Percentiles rank a stretch among this genome's conserved stretches.
phyloP scores from a whole-genome alignment of 2,888 invertebrate species.

The Drosophila anceps region DNA sequence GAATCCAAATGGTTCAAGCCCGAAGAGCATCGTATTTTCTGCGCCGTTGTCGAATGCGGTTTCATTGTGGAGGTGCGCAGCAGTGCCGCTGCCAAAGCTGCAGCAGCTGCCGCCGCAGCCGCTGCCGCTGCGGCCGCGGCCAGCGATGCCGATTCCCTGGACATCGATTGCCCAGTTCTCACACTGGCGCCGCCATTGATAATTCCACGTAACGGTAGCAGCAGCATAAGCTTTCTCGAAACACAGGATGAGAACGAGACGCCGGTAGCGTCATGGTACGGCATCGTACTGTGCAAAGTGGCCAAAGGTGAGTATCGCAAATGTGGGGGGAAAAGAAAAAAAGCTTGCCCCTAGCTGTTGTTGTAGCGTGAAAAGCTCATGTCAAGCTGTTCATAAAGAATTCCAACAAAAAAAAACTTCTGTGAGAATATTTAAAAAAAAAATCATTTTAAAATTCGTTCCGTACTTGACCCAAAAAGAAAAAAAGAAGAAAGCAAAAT shows the following conservation, averaged over 20 bases:
- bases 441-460: too few relatives aligned
- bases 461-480: slow-evolving; percentile 43
- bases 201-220: slow-evolving; percentile 69
- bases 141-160: slow-evolving; percentile 63
- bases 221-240: slow-evolving; percentile 71
- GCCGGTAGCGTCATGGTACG: slow-evolving; percentile 86
- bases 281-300: slow-evolving; percentile 90
- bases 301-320: slow-evolving; percentile 87
- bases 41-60: slow-evolving; percentile 90
- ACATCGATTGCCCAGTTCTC: slow-evolving; percentile 65
- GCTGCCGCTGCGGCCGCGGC: slow-evolving; percentile 57
- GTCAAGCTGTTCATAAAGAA: background rate
- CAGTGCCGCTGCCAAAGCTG: slow-evolving; percentile 81
- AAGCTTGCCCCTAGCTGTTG: slow-evolving; percentile 14
- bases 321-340: slow-evolving; percentile 1
- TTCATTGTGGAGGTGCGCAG: slow-evolving; percentile 89
- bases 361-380: slow-evolving; percentile 1
- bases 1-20: slow-evolving; percentile 92
- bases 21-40: slow-evolving; percentile 89
- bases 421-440: too few relatives aligned
- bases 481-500: slow-evolving; percentile 3
- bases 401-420: background rate
- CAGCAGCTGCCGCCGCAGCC: slow-evolving; percentile 80
- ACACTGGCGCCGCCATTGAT: slow-evolving; percentile 57
- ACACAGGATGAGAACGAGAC: slow-evolving; percentile 84